These are phyloP conservation scores for Ectemnius lituratus DNA, from an alignment of 2,888 invertebrate species.

Conservation along the genomic window DNA sequence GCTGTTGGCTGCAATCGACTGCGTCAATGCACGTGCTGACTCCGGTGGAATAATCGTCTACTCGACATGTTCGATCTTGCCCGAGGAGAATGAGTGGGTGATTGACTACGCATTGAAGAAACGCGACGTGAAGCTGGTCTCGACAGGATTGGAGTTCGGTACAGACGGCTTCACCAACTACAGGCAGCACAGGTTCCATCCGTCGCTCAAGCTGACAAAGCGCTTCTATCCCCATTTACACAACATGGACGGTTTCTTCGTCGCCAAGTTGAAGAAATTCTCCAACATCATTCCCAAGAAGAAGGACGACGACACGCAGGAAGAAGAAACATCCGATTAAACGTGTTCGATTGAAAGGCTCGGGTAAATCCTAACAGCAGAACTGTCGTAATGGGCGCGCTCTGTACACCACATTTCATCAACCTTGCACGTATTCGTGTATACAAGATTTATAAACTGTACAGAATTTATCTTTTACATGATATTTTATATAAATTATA, in stretches of 20 bases:
- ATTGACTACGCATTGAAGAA: conserved; percentile 96
- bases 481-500: conserved; percentile 48
- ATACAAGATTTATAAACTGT: conserved; percentile 22
- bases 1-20: conserved; percentile 97
- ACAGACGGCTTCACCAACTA: conserved; percentile 96
- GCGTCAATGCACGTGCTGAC: conserved; percentile 93
- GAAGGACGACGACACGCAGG: conserved; percentile 35
- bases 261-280: conserved; percentile 98
- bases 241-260: conserved; percentile 99
- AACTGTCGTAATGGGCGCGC: too few relatives aligned
- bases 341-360: too few relatives aligned
- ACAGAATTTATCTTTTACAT: conserved; percentile 46
- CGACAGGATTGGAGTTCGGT: conserved; percentile 96
- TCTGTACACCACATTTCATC: too few relatives aligned
- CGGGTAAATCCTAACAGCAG: too few relatives aligned
- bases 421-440: too few relatives aligned
- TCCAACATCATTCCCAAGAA: conserved; percentile 85
- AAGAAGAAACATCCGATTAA: conserved; percentile 50
- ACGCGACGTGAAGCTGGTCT: conserved; percentile 94
- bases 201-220: conserved; percentile 90
- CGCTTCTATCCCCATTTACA: conserved; percentile 98
- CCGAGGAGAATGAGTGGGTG: conserved; percentile 99
- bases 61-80: conserved; percentile 98
- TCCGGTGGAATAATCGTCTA: conserved; percentile 98
- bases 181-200: conserved; percentile 91